Evolutionary conservation across 1,140 invertebrate species (phyloP).

Genomic region (Antheraea mylitta): DNA sequence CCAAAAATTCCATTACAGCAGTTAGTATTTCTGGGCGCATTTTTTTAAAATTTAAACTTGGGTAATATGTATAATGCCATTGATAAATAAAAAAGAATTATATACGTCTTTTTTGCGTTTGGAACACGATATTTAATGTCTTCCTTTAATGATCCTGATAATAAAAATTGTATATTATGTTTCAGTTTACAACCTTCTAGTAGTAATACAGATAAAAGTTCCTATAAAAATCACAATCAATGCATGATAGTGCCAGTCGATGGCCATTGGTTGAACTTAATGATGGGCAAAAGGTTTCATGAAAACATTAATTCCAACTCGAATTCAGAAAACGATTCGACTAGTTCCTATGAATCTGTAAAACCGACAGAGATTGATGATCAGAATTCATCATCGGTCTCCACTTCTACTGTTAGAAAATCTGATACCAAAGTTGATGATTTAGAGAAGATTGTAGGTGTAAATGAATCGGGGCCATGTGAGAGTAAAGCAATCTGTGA

Average conservation of each 20-base stretch:
- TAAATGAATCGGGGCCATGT: constrained; percentile 44
- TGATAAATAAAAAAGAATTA: too few relatives aligned
- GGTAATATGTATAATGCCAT: too few relatives aligned
- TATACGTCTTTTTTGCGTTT: too few relatives aligned
- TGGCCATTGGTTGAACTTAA: constrained; percentile 79
- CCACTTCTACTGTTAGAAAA: constrained; percentile 54
- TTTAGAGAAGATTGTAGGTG: constrained; percentile 52
- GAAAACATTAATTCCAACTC: constrained; percentile 74
- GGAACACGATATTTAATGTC: too few relatives aligned
- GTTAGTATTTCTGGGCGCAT: too few relatives aligned
- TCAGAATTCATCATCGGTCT: constrained; percentile 38
- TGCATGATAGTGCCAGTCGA: constrained; percentile 76
- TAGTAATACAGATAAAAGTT: constrained; percentile 72
- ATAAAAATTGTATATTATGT: constrained; percentile 22
- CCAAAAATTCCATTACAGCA: too few relatives aligned
- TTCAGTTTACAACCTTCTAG: constrained; percentile 69
- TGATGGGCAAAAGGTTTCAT: constrained; percentile 80
- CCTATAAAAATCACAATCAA: constrained; percentile 67
- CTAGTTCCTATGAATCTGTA: constrained; percentile 68
- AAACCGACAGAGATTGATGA: constrained; percentile 59
- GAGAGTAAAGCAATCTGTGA: constrained; percentile 54
- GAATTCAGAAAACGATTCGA: constrained; percentile 78
- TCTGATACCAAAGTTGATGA: constrained; percentile 28
- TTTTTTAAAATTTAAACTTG: too few relatives aligned
- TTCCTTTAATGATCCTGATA: too few relatives aligned